A percentile compares a stretch with the other conserved stretches of the same genome.
These are phyloP conservation scores for Dendroctonus valens DNA, from an alignment of 1,140 invertebrate species.

Conservation along the genomic window DNA sequence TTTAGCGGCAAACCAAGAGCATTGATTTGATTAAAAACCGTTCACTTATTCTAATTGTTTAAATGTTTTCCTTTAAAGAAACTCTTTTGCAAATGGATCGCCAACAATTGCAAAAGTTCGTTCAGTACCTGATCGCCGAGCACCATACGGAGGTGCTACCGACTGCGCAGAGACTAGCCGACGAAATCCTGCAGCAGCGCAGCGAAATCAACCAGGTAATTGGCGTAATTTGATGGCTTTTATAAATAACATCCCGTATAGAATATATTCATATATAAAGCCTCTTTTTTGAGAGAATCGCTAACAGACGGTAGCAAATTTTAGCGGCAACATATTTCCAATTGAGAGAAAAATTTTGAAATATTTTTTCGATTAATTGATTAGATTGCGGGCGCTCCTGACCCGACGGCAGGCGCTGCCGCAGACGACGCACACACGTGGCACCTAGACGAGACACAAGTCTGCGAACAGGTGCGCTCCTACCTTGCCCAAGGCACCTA, in stretches of 20 bases:
- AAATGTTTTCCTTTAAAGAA: slow-evolving; percentile 58
- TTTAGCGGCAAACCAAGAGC: neutral
- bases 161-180: slow-evolving; percentile 83
- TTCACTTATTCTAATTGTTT: neutral
- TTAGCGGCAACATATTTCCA: too few relatives aligned
- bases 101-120: slow-evolving; percentile 87
- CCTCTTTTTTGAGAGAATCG: too few relatives aligned
- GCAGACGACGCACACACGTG: slow-evolving; percentile 82
- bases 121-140: slow-evolving; percentile 89
- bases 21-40: neutral
- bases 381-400: slow-evolving; percentile 68
- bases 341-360: neutral
- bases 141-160: slow-evolving; percentile 82
- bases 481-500: slow-evolving; percentile 79
- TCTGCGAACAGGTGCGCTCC: slow-evolving; percentile 78
- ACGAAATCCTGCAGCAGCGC: slow-evolving; percentile 77
- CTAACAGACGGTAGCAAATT: too few relatives aligned
- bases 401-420: slow-evolving; percentile 84
- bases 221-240: neutral
- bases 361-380: slow-evolving; percentile 1
- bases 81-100: slow-evolving; percentile 83
- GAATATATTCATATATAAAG: too few relatives aligned
- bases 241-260: too few relatives aligned
- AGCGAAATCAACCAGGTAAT: slow-evolving; percentile 67
- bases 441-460: slow-evolving; percentile 85